phyloP scores from a whole-genome alignment of 2,113 vertebrate genomes.

The Pipa parva region DNA sequence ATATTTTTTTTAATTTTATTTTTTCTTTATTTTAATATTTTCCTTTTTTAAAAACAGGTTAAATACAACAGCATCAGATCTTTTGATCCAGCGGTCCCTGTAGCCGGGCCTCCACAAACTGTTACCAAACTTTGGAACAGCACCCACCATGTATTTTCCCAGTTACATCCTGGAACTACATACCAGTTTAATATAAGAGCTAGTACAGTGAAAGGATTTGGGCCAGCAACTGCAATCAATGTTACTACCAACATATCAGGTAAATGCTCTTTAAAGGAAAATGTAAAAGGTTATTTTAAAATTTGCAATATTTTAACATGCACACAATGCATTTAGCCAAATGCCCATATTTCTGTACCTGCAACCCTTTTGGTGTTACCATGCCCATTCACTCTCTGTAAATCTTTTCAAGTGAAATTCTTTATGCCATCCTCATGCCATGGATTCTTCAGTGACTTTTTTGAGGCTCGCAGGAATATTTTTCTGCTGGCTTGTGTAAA shows the following conservation, averaged over 20 bases:
- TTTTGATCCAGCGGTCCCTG: slow-evolving; percentile 87
- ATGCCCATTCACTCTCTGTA: no score
- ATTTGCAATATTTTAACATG: no score
- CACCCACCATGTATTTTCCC: slow-evolving; percentile 84
- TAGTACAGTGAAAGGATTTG: slow-evolving; percentile 92
- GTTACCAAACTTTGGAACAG: slow-evolving; percentile 88
- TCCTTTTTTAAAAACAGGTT: slow-evolving; percentile 63
- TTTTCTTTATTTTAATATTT: background rate
- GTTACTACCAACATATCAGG: slow-evolving; percentile 97
- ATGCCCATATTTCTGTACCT: no score
- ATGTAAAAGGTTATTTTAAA: no score
- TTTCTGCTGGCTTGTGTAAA: no score
- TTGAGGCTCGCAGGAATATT: no score
- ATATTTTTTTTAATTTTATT: no score
- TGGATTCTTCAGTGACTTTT: no score
- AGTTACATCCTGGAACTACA: slow-evolving; percentile 90
- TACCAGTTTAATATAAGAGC: slow-evolving; percentile 93
- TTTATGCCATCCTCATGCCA: no score
- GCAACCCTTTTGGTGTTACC: no score
- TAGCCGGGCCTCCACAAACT: slow-evolving; percentile 80
- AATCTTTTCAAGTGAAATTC: no score
- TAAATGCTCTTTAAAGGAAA: slow-evolving; percentile 46
- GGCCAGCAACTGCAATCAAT: slow-evolving; percentile 82
- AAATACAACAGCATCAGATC: slow-evolving; percentile 88
- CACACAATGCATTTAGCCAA: no score